Evolutionary conservation across 2,113 vertebrate species (phyloP), one percentile per base, ranked within the genome.

Genomic region (Irena cyanogastra): DNA sequence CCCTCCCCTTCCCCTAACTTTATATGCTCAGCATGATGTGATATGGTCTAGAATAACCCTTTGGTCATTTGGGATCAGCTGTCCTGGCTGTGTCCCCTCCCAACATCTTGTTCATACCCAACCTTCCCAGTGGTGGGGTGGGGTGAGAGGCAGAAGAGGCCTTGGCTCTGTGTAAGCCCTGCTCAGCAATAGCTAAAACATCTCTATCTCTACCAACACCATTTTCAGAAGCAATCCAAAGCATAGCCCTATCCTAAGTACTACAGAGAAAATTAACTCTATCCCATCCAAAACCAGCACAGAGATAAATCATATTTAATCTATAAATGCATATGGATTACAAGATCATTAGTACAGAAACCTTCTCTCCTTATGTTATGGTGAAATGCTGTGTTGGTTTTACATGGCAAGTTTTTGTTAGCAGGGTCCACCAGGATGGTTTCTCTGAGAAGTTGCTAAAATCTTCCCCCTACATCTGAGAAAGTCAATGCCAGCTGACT

Each of bases 81-180:
- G 27, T 54, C 47, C 61, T 39, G 49, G 19, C 41, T 68, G 6
- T 42, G 14, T 49, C 17, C 4, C 26, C 21, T 47, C 11, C 16
- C n/a, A 53, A 7, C 9, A 8, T 11, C 7, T 39, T 76, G 47
- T 35, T 33, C 21, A 42, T 4, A 7, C 5, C 8, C 21, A 76
- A 6, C 11, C 24, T 24, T 12, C 45, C 47, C 1, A 0, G 17
- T 31, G 14, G 26, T 41, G 16, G 20, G 1, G 2, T 53, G 24
- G 11, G 13, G 11, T n/a, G 30, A 54, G 54, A 69, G 35, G n/a
- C 21, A 76, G 79, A 54, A 49, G 69, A 83, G 12, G 10, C 21
- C 17, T 61, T 76, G 26, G n/a, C 15, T 61, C 35, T 60, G 20
- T n/a, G 20, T 22, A 13, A 68, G 20, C 1, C 0, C 26, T 47